Evolutionary conservation across 2,888 invertebrate species (phyloP), one percentile per base, ranked within the genome.

Genomic region (Platycnemis pennipes): DNA sequence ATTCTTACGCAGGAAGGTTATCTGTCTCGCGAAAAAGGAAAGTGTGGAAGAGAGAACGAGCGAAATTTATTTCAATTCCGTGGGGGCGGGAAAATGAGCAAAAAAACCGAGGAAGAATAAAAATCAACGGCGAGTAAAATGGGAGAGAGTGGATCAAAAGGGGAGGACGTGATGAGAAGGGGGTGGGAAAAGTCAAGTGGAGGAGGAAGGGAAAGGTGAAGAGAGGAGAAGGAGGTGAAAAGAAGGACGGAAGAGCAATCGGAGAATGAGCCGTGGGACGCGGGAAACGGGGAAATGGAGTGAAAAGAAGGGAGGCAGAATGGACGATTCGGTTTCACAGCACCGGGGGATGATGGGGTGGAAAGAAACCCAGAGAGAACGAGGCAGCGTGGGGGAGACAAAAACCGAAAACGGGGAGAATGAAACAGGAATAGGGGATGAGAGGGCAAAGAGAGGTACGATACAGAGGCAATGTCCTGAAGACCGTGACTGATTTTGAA

Each of bases 201-300:
- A 11, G 3, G 77, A 13, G 7, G 77, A 13, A 77, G 77, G 11
- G 77, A n/a, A 53, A 53, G 2, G 63, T n/a, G 26, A 22, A n/a
- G 26, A 8, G 26, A 4, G 63, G 63, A n/a, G 26, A 7, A 53
- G 53, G 53, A 53, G 53, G 53, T 16, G 53, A 19, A 63, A n/a
- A n/a, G 8, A 8, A n/a, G 8, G 26, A n/a, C 22, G n/a, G n/a
- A n/a, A n/a, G n/a, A n/a, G 63, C 63, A 26, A 63, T 63, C n/a
- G 63, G n/a, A n/a, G 63, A 63, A 63, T 63, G 63, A 63, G 63
- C n/a, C 63, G 19, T 26, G 63, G 63, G 63, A 26, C 19, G 63
- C 3, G n/a, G n/a, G 37, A 56, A 49, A 16, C n/a, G n/a, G 11
- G 49, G 89, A 89, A 89, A 89, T 89, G 53, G 56, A 26, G 89